Evolutionary conservation across 2,888 invertebrate genomes (phyloP).

Genomic region (Eristalinus sepulchralis): DNA sequence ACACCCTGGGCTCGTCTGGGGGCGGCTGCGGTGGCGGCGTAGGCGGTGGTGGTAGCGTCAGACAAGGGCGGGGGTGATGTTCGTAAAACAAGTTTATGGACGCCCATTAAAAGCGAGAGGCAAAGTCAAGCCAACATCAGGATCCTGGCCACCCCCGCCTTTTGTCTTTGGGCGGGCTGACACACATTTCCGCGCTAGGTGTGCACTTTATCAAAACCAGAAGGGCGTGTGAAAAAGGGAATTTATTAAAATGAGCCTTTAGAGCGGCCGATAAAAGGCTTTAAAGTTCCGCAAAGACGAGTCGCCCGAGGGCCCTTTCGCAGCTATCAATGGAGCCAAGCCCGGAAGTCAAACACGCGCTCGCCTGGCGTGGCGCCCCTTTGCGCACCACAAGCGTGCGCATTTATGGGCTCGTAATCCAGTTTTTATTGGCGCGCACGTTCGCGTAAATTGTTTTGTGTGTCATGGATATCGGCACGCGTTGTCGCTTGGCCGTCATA

Average conservation of each 20-base stretch:
- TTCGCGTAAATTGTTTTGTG: constrained; percentile 36
- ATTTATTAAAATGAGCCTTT: constrained; percentile 39
- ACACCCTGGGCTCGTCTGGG: not conserved
- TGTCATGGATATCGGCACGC: constrained; percentile 31
- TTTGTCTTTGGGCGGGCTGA: not conserved
- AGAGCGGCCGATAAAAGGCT: not conserved
- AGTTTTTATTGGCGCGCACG: constrained; percentile 42
- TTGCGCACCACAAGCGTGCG: not conserved
- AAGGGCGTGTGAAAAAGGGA: constrained; percentile 1
- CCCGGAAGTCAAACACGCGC: constrained; percentile 38
- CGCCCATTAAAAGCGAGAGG: constrained; percentile 26
- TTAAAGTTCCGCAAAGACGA: constrained; percentile 3
- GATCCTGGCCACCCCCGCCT: not conserved
- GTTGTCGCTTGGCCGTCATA: constrained; percentile 23
- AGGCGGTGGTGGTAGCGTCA: too few species aligned
- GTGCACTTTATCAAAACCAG: constrained; percentile 33
- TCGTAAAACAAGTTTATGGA: constrained; percentile 56
- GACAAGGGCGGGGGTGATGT: not conserved
- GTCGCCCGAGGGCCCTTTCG: not conserved
- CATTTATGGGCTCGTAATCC: constrained; percentile 53
- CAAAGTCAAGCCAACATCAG: not conserved
- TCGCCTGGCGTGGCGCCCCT: not conserved
- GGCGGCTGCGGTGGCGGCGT: not conserved
- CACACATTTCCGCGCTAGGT: constrained; percentile 19
- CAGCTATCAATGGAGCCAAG: constrained; percentile 20